Base-by-base conservation (phyloP, 2,888 invertebrate species). In the Gryllus longicercus region DNA sequence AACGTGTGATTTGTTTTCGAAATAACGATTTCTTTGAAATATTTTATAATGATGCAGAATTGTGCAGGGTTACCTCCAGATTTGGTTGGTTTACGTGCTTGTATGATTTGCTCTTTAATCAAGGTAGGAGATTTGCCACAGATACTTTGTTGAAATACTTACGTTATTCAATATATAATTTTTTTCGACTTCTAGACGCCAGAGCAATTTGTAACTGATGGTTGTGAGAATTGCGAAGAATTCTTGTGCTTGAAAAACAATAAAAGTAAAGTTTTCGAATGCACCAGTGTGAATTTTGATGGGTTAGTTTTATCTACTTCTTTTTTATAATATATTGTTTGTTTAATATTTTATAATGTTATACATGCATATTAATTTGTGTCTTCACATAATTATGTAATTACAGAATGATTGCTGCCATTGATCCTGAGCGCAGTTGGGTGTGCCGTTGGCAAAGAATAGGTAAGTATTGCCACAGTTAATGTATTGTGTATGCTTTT, bases 51-150 rank as follows among this genome's bases (percentile, higher is more conserved):
- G 38, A 38, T 38, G 38, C 38, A 38, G 38, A 38, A 38, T 38
- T 38, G 38, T 38, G 38, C 38, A 38, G 38, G 38, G 0, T 38
- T 38, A 38, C 76, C 76, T 16, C 23, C 23, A 3, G 76, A 76
- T n/a, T 76, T 76, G 21, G 16, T 16, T 16, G 76, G 21, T 76
- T 21, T 76, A 16, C 16, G 76, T 16, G 76, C 76, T 76, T 76
- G 76, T 76, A 25, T 76, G 38, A 21, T 76, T 14, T 76, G 76
- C 21, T 76, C 76, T 76, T 21, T 76, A 14, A 21, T 76, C 14
- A 76, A 76, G 21, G 76, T 76, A 76, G 10, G 25, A n/a, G 16
- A 4, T n/a, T 76, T n/a, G 14, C 1, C 3, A n/a, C 8, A 76
- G 8, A 25, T 76, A 11, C n/a, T 25, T 63, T 63, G n/a, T 63